Base-by-base conservation (phyloP, 2,888 invertebrate genomes). In the Axea sp. region DNA sequence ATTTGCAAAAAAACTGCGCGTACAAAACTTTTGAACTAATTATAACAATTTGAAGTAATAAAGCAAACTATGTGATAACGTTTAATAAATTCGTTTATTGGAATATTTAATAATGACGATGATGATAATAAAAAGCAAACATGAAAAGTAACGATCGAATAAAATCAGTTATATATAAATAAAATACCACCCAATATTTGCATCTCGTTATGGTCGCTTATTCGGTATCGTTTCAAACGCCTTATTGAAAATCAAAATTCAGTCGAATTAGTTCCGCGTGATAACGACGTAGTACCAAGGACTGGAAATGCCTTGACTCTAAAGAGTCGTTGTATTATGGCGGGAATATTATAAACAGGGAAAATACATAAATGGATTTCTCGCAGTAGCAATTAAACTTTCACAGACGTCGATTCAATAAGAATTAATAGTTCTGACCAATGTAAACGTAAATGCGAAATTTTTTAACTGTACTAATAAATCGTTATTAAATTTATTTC, bases 241-340 rank as follows among this genome's bases (percentile, higher is more conserved):
- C 84, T 86, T 85, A 86, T 86, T 86, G 86, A 86, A 85, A 86
- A 86, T 86, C 86, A 86, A 86, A 86, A 86, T 86, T 85, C 84
- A 82, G 78, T 79, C 78, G 80, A 84, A 85, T 84, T 84, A 84
- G 82, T 83, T 75, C 49, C 59, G 47, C 39, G 72, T 62, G 73
- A 75, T 71, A 71, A 64, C 72, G 69, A 35, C 62, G 62, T 55
- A 62, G 17, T 53, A 35, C 33, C 11, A 11, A 24, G 26, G 9
- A 26, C 31, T 43, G 26, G 51, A 31, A 28, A 28, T 33, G 31
- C 45, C 47, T 53, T 31, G 65, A 53, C 53, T 65, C 31, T 39
- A 31, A 67, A 41, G 53, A 65, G 65, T 15, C 45, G 45, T 64
- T 59, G 33, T 57, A 43, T 60, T 65, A 53, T 65, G 72, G 45